Base-by-base conservation (phyloP, 1,140 invertebrate species). In the Chrysopa pallens region DNA sequence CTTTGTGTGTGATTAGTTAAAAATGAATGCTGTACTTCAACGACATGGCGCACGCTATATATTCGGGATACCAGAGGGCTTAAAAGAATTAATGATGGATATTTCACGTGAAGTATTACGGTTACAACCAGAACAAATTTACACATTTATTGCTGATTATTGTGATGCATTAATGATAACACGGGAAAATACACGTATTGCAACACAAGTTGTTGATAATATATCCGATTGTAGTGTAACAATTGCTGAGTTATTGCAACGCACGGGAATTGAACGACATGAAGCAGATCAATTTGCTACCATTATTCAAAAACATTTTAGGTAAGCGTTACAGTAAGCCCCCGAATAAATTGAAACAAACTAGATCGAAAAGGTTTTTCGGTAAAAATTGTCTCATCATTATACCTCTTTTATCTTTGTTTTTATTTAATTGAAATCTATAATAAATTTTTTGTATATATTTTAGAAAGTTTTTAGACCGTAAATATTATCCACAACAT, bases 91-190 rank as follows among this genome's bases (percentile, higher is more conserved):
- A 12, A 73, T 78, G 55, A 60, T 68, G 0, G 78, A 81, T 57
- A 78, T 82, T 47, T 69, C 75, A 6, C 62, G 77, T 29, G 78
- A 81, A 60, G 74, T 59, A 50, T 52, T 81, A 1, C 61, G 76
- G 29, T 64, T 58, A 15, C 75, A 80, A 49, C 78, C 78, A 0
- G 50, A 55, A 15, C 59, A 75, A 23, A 64, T 79, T 4, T 72
- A 68, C 48, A 62, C 61, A 44, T 82, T 78, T 50, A 73, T 81
- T 49, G 69, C 77, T 2, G 74, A 79, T 53, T 82, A 80, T 52
- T 56, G 78, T 6, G 75, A 78, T 40, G 69, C 69, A 2, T 57
- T 81, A 14, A 59, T 80, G 13, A 70, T 78, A 11, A 76, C 75
- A 0, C 63, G 78, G n/a, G 78, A 80, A 57, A 69, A 69, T 51